Conservation (phyloP, 2,113 vertebrate species). For the Mus spicilegus region DNA sequence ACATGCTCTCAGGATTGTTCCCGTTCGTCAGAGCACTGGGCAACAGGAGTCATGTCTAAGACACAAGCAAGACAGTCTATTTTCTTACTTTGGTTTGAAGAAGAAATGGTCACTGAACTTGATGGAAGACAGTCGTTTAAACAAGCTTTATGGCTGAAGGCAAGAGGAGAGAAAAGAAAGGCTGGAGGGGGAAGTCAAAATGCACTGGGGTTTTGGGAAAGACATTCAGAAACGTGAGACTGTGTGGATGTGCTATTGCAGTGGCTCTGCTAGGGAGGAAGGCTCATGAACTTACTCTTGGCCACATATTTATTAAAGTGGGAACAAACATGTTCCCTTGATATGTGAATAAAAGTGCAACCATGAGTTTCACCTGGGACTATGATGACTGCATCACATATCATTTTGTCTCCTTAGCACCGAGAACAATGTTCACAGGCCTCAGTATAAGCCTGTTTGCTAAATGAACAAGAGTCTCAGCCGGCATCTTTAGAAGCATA, state of each 20-base stretch:
- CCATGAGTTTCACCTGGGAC: background rate
- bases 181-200: background rate
- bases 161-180: background rate
- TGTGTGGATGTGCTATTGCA: background rate
- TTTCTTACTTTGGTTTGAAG: constrained; percentile 5
- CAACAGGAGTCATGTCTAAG: background rate
- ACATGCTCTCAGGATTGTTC: background rate
- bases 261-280: background rate
- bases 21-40: background rate
- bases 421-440: background rate
- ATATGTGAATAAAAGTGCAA: background rate
- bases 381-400: background rate
- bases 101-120: background rate
- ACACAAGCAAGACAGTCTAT: background rate
- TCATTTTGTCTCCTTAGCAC: background rate
- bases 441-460: background rate
- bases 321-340: background rate
- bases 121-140: background rate
- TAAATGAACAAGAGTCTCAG: background rate
- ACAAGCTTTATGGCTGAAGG: background rate
- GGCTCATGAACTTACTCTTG: background rate
- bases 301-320: background rate
- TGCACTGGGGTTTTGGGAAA: background rate
- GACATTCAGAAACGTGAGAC: background rate
- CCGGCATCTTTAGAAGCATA: constrained; percentile 18